Evolutionary conservation across 2,113 vertebrate species (phyloP), one percentile per base, ranked within the genome.

Genomic region (Anser cygnoides): DNA sequence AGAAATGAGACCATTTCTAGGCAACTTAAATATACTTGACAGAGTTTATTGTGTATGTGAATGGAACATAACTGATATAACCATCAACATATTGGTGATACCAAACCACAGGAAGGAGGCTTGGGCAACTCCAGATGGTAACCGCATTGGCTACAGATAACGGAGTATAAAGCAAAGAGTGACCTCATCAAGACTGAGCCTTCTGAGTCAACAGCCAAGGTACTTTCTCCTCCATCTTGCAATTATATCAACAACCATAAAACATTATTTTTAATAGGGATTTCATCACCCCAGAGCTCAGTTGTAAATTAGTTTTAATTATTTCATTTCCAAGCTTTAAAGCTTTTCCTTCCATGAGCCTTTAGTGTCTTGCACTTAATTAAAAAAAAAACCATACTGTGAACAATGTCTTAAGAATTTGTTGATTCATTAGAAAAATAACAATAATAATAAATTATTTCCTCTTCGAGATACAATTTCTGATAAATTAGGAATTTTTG

Each of bases 231-330:
- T 84, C 85, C 73, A 63, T 80, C 92, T 94, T 82, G 44, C 9
- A 83, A 44, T 84, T 96, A 96, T 93, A 93, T 87, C 75, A 87
- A 83, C 96, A 94, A 92, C 85, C 79, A 95, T 95, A 92, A 97
- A 97, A 84, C 67, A 87, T 65, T 37, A 87, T 71, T 87, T 96
- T 90, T 95, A 96, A 95, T 81, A 91, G 85, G 81, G 65, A 83
- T 84, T 95, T 95, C 93, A 89, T 83, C 70, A 92, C 29, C 95
- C 81, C 59, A 58, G 58, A 95, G 52, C 62, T 92, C 77, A 93
- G 94, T 46, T 66, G 58, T 95, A 95, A 95, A 96, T 83, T 97
- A 84, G 44, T 91, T 96, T 96, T 96, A 96, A 97, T 94, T 96
- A 94, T 76, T 94, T 97, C 89, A 16, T 59, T 96, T 92, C 71